Base-by-base conservation (phyloP, 1,140 invertebrate genomes). In the Odontomachus brunneus region DNA sequence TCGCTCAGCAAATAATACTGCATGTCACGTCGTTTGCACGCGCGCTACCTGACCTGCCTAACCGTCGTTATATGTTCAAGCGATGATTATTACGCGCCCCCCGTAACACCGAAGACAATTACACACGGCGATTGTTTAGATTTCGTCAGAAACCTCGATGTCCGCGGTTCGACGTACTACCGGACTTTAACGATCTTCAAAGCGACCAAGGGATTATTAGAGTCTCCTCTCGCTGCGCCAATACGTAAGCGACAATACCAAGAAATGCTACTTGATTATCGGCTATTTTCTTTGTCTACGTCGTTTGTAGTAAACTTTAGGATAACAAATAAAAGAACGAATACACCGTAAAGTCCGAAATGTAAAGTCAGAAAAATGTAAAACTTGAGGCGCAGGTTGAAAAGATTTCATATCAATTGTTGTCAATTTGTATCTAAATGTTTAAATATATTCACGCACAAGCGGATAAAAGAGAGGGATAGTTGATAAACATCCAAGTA, bases 1-100 rank as follows among this genome's bases (percentile, higher is more conserved):
- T 71, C 73, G 57, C 60, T 62, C 38, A 72, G 81, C 87, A 91
- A 91, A 91, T 84, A 91, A 83, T 89, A 89, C 89, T 75, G 89
- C 85, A 87, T 89, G 89, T 82, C 83, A 55, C 75, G 71, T 83
- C 72, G 65, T n/a, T n/a, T n/a, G n/a, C n/a, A n/a, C 22, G 57
- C 24, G 48, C 57, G 33, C 15, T 67, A 62, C 49, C 62, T 60
- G 57, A 87, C 38, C 74, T 83, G 24, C 29, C 65, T 72, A 51
- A 84, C 55, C 38, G 57, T 80, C 44, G 44, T 80, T 82, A 51
- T 59, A 57, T 82, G 84, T 89, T 86, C 83, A 76, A 85, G 51
- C 48, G 63, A 62, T 72, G 26, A 81, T 88, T 86, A 85, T 81
- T 88, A 11, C 59, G 38, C 67, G 72, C 4, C n/a, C 4, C n/a